Evolutionary conservation across 2,888 invertebrate genomes (phyloP).

Genomic region (Eurytoma adleriae): DNA sequence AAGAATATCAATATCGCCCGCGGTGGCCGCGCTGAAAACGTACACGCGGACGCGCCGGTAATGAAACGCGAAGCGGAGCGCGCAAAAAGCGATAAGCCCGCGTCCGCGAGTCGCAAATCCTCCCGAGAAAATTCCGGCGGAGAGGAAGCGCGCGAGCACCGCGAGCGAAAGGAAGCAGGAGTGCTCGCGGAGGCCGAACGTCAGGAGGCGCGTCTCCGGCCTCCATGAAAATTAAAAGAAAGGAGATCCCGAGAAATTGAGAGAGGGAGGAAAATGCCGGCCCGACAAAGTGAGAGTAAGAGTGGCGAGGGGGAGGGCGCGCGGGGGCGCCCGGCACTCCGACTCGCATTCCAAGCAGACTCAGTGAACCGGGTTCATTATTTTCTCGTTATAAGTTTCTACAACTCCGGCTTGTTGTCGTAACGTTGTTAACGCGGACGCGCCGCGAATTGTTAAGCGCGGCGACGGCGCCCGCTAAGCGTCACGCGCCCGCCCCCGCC

Average conservation of each 20-base stretch:
- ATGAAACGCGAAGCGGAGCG: constrained; percentile 24
- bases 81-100: constrained; percentile 35
- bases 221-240: constrained; percentile 43
- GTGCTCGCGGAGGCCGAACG: constrained; percentile 48
- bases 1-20: constrained; percentile 40
- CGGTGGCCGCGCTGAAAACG: not conserved
- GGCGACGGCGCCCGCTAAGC: constrained; percentile 1
- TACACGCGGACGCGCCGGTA: constrained; percentile 4
- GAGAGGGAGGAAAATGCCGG: constrained; percentile 16
- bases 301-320: constrained; percentile 5
- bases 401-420: constrained; percentile 74
- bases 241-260: constrained; percentile 48
- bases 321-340: constrained; percentile 53
- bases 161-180: not conserved
- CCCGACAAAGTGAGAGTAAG: constrained; percentile 24
- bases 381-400: constrained; percentile 76
- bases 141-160: constrained; percentile 24
- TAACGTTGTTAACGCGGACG: constrained; percentile 75
- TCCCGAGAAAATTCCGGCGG: not conserved
- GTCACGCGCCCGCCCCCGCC: not conserved
- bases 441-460: constrained; percentile 73
- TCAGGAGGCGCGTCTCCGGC: constrained; percentile 40
- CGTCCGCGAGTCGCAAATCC: not conserved
- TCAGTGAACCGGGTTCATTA: constrained; percentile 74
- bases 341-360: constrained; percentile 74